Percentiles rank a stretch among this genome's conserved stretches.
Evolutionary conservation across 2,888 invertebrate genomes (phyloP).

Genomic region (Xylocampa areola): DNA sequence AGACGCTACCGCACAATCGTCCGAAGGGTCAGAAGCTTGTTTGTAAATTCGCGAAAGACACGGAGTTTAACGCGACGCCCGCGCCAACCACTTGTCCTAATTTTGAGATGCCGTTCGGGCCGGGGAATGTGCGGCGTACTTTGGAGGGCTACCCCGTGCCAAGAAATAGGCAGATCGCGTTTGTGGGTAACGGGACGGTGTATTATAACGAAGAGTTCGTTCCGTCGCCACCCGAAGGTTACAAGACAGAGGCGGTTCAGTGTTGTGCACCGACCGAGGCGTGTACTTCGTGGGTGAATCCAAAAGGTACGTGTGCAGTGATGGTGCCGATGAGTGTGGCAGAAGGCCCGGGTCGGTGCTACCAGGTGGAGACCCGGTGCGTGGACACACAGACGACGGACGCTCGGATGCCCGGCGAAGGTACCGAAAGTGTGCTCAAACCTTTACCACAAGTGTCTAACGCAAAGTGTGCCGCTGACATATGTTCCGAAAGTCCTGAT

Average conservation of each 20-base stretch:
- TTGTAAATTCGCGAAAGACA: constrained; percentile 87
- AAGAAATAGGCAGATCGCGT: constrained; percentile 85
- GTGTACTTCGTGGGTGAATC: constrained; percentile 84
- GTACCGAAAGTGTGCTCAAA: constrained; percentile 80
- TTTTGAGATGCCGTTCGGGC: constrained; percentile 81
- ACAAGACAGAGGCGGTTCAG: constrained; percentile 90
- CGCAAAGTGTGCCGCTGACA: constrained; percentile 86
- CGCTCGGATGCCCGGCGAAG: constrained; percentile 80
- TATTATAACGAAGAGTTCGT: constrained; percentile 90
- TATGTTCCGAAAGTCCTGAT: constrained; percentile 94
- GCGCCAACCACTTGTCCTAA: constrained; percentile 78
- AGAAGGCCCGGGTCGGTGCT: constrained; percentile 84
- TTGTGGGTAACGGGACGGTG: constrained; percentile 84
- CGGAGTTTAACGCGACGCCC: constrained; percentile 82
- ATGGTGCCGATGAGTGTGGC: constrained; percentile 85
- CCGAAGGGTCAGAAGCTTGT: constrained; percentile 88
- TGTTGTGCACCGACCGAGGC: constrained; percentile 83
- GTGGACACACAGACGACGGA: constrained; percentile 91
- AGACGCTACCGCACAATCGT: constrained; percentile 94
- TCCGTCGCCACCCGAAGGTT: constrained; percentile 93
- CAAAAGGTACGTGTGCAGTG: constrained; percentile 88
- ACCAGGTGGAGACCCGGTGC: constrained; percentile 90
- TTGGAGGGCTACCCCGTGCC: constrained; percentile 94
- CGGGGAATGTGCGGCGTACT: constrained; percentile 92
- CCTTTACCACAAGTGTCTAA: constrained; percentile 83